phyloP scores from a whole-genome alignment of 1,140 invertebrate species.

The Bathynomus jamesi region DNA sequence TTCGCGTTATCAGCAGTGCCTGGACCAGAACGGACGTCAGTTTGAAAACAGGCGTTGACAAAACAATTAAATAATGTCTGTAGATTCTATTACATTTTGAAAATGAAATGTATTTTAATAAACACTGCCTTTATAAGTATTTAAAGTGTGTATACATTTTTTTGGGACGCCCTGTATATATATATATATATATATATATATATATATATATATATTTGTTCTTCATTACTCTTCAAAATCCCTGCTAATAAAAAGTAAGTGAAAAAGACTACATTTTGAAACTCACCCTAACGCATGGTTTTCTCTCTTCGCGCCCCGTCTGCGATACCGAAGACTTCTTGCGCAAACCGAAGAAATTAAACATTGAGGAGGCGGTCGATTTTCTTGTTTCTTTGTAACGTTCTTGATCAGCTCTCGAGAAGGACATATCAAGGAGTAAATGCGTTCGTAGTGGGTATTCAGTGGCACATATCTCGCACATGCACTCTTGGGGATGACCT shows the following conservation, averaged over 20 bases:
- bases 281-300: not conserved
- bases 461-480: slow-evolving; percentile 28
- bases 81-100: no score
- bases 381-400: not conserved
- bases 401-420: slow-evolving; percentile 17
- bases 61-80: no score
- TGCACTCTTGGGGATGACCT: slow-evolving; percentile 31
- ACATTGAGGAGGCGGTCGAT: slow-evolving; percentile 17
- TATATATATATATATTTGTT: not conserved
- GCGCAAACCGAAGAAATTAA: slow-evolving; percentile 27
- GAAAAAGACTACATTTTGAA: no score
- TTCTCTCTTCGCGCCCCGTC: not conserved
- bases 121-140: no score
- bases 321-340: slow-evolving; percentile 16
- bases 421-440: slow-evolving; percentile 35
- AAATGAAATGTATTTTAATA: no score
- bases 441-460: slow-evolving; percentile 34
- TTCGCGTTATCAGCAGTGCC: no score
- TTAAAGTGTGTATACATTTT: no score
- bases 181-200: not conserved
- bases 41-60: no score
- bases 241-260: no score
- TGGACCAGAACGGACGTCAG: no score
- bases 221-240: no score
- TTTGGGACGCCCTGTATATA: no score